A percentile compares a stretch with the other conserved stretches of the same genome.
phyloP scores from a whole-genome alignment of 2,888 invertebrate species.

The Lamproptera curius region DNA sequence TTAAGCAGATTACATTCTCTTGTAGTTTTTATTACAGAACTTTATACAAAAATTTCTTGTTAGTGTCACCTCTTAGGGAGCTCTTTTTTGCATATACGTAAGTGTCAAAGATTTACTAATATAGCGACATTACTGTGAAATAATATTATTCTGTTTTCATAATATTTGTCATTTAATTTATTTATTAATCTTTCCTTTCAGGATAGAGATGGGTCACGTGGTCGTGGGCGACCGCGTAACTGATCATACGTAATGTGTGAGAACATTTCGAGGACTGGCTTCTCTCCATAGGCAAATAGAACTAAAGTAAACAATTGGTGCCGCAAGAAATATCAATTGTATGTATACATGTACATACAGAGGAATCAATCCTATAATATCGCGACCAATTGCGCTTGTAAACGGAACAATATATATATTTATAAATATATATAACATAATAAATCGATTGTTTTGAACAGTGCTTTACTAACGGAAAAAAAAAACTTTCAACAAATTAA shows the following conservation, averaged over 20 bases:
- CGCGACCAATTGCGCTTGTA: conserved; percentile 53
- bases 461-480: conserved; percentile 68
- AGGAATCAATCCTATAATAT: conserved; percentile 41
- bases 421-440: conserved; percentile 64
- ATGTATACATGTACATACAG: conserved; percentile 47
- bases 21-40: too few species aligned
- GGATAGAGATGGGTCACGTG: conserved; percentile 70
- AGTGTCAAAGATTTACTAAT: too few species aligned
- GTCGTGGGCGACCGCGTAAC: conserved; percentile 69
- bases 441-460: conserved; percentile 73
- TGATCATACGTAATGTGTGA: conserved; percentile 53
- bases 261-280: conserved; percentile 67
- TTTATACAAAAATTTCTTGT: too few species aligned
- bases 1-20: too few species aligned
- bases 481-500: conserved; percentile 74
- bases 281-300: conserved; percentile 77
- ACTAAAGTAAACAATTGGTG: conserved; percentile 67
- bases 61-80: too few species aligned
- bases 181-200: conserved; percentile 37
- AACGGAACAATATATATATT: conserved; percentile 52
- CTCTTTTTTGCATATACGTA: too few species aligned
- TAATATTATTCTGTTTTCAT: too few species aligned
- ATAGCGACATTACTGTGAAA: too few species aligned
- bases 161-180: too few species aligned
- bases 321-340: conserved; percentile 53